Percentiles rank a stretch among this genome's conserved stretches.
Conservation (phyloP, 2,113 vertebrate species). For the Camarhynchus parvulus region DNA sequence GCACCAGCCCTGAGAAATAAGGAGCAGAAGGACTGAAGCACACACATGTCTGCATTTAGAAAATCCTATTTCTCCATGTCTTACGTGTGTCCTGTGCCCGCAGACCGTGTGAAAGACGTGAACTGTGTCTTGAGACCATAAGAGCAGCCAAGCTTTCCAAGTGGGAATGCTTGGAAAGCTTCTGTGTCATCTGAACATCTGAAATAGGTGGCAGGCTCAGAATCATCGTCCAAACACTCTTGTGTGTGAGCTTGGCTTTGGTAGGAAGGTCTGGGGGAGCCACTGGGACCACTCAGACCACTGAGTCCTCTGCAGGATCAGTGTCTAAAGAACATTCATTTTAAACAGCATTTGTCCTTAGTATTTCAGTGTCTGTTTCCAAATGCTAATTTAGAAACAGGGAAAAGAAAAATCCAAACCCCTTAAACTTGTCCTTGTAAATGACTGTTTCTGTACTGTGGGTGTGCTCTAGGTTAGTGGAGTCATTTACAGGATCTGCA, state of each 20-base stretch:
- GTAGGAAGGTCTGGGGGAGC: background rate
- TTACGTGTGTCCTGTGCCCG: fast-evolving
- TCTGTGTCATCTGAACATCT: background rate
- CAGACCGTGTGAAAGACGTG: background rate
- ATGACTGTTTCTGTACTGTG: background rate
- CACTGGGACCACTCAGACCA: background rate
- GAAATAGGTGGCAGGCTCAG: background rate
- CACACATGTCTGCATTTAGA: background rate
- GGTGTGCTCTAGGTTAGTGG: conserved; percentile 35
- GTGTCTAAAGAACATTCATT: background rate
- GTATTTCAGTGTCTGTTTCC: background rate
- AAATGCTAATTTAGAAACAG: background rate
- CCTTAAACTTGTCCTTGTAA: background rate
- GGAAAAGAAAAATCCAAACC: background rate
- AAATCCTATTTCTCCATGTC: background rate
- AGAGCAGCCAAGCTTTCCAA: conserved; percentile 4
- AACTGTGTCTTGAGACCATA: background rate
- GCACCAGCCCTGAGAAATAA: background rate
- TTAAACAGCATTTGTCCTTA: background rate
- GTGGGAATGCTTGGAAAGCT: conserved; percentile 7
- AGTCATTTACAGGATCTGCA: conserved; percentile 17
- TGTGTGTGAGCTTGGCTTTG: background rate
- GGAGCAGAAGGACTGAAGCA: background rate
- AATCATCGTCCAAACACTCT: background rate
- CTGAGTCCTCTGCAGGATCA: background rate